Evolutionary conservation across 2,797 vertebrate species (phyloP).

Genomic region (Ceryle rudis): DNA sequence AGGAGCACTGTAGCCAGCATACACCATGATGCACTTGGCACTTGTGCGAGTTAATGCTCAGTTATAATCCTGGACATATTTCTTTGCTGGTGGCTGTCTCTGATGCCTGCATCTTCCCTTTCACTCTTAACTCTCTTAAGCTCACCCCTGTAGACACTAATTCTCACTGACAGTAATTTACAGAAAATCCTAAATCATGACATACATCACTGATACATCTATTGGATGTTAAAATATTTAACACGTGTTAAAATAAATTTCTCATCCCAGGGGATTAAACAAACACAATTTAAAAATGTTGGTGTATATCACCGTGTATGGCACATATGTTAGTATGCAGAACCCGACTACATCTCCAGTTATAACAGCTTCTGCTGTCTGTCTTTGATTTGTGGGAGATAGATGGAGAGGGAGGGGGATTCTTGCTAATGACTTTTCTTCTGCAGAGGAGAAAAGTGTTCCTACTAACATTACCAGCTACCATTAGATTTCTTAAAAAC

Average conservation of each 20-base stretch:
- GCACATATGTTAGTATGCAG: constrained; percentile 22
- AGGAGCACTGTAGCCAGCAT: not conserved
- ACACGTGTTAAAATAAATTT: constrained; percentile 34
- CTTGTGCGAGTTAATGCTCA: not conserved
- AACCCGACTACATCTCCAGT: not conserved
- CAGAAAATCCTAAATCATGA: constrained; percentile 22
- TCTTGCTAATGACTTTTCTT: constrained; percentile 40
- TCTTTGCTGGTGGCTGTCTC: not conserved
- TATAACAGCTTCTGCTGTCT: constrained; percentile 47
- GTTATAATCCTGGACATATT: not conserved
- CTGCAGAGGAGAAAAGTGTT: constrained; percentile 46
- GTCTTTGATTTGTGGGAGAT: constrained; percentile 59
- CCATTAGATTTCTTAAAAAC: constrained; percentile 64
- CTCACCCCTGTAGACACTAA: not conserved
- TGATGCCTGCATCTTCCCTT: not conserved
- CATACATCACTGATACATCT: not conserved
- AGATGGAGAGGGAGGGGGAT: constrained; percentile 9
- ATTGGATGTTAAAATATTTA: constrained; percentile 23
- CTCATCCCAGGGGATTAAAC: not conserved
- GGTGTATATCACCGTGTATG: not conserved
- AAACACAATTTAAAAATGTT: not conserved
- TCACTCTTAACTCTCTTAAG: not conserved
- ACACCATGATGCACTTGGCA: not conserved
- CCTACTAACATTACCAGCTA: constrained; percentile 26
- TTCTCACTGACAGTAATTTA: not conserved